Evolutionary conservation across 2,888 invertebrate genomes (phyloP).

Genomic region (Dioctria rufipes): DNA sequence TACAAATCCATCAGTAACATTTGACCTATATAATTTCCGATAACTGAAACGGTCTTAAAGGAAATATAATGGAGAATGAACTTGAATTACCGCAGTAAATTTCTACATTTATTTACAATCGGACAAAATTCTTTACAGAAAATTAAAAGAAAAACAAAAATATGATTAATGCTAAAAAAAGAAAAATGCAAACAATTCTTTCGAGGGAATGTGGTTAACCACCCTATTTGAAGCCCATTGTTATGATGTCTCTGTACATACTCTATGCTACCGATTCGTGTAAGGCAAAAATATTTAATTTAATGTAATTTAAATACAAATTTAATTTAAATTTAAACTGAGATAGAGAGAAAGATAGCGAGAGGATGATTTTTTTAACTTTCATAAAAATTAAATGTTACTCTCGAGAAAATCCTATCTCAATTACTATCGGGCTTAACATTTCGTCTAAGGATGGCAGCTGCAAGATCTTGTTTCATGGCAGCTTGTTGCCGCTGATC

Average conservation of each 20-base stretch:
- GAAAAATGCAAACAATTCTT: constrained; percentile 16
- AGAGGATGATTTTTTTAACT: not conserved
- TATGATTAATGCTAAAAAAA: not conserved
- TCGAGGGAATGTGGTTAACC: constrained; percentile 22
- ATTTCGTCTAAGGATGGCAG: constrained; percentile 86
- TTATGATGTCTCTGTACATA: not conserved
- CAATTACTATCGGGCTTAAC: constrained; percentile 75
- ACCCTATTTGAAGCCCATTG: not conserved
- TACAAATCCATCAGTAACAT: not conserved
- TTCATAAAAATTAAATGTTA: constrained; percentile 26
- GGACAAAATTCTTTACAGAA: not conserved
- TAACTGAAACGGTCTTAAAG: no score
- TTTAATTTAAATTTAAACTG: not conserved
- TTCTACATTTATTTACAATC: constrained; percentile 22
- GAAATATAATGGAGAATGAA: no score
- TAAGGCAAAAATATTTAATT: not conserved
- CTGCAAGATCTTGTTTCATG: constrained; percentile 88
- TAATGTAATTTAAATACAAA: not conserved
- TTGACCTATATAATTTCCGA: no score
- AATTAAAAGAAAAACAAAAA: not conserved
- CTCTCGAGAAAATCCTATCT: constrained; percentile 57
- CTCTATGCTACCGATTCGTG: not conserved
- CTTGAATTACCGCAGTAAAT: not conserved
- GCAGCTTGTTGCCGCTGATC: constrained; percentile 89
- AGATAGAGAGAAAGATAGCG: not conserved